Evolutionary conservation across 2,888 invertebrate genomes (phyloP).

Genomic region (Nycteola revayana): DNA sequence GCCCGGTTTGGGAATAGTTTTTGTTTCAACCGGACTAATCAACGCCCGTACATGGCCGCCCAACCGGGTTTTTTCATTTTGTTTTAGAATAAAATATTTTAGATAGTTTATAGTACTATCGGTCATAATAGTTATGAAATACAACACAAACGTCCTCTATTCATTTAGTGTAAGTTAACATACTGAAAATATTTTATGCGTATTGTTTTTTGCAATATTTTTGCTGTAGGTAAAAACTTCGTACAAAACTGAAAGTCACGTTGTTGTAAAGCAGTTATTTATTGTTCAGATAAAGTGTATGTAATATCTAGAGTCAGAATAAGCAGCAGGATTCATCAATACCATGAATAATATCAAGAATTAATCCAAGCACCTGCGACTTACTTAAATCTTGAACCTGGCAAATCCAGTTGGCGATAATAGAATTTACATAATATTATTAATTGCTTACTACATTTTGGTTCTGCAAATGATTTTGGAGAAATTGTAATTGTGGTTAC

Average conservation of each 20-base stretch:
- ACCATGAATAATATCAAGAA: no score
- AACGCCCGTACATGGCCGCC: slow-evolving; percentile 64
- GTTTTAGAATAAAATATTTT: slow-evolving; percentile 46
- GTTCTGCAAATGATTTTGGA: slow-evolving; percentile 55
- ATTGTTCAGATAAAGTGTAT: no score
- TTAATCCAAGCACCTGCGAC: slow-evolving; percentile 11
- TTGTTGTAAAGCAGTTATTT: no score
- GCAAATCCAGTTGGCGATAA: slow-evolving; percentile 21
- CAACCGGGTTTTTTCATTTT: slow-evolving; percentile 51
- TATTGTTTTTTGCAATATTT: no score
- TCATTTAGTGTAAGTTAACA: slow-evolving; percentile 15
- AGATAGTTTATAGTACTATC: slow-evolving; percentile 33
- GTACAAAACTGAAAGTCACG: no score
- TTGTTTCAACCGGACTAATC: slow-evolving; percentile 75
- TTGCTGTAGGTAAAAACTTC: slow-evolving; percentile 16
- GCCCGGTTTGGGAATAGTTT: slow-evolving; percentile 74
- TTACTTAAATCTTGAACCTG: slow-evolving; percentile 18
- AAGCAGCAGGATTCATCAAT: slow-evolving; percentile 1
- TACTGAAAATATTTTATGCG: slow-evolving; percentile 11
- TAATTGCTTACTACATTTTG: slow-evolving; percentile 44
- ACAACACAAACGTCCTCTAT: slow-evolving; percentile 13
- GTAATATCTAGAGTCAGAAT: slow-evolving; percentile 6
- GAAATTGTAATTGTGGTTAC: slow-evolving; percentile 66
- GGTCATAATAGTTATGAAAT: slow-evolving; percentile 35
- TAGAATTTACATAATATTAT: slow-evolving; percentile 35